phyloP scores from a whole-genome alignment of 2,888 invertebrate genomes.

The Microctonus hyperodae region DNA sequence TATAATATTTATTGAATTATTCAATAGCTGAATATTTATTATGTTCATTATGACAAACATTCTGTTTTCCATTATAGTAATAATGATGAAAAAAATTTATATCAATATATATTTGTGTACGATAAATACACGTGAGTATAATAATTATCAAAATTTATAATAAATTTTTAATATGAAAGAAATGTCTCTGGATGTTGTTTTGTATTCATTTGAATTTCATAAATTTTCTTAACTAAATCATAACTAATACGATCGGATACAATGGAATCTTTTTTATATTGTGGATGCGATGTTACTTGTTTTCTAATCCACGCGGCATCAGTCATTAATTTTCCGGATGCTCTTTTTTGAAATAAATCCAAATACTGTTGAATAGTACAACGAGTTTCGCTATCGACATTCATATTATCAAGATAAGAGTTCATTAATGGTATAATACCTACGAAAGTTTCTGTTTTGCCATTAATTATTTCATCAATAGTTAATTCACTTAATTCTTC shows the following conservation, averaged over 20 bases:
- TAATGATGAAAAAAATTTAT: background rate
- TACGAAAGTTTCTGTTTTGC: constrained; percentile 89
- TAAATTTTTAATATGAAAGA: constrained; percentile 65
- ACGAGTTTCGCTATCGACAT: constrained; percentile 96
- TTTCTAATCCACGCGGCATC: constrained; percentile 94
- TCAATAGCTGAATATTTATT: too few relatives aligned
- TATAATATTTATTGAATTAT: background rate
- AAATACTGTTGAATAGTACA: constrained; percentile 97
- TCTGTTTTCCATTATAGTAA: background rate
- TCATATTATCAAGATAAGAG: constrained; percentile 92
- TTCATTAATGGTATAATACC: constrained; percentile 94
- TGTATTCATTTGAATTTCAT: constrained; percentile 75
- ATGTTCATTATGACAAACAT: background rate
- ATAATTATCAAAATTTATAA: background rate
- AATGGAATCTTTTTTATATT: constrained; percentile 92
- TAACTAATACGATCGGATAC: constrained; percentile 89
- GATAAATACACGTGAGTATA: background rate
- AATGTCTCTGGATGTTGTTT: constrained; percentile 77
- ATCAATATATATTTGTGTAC: background rate
- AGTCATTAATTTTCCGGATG: constrained; percentile 88
- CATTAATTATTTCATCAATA: constrained; percentile 95
- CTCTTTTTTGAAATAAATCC: constrained; percentile 85
- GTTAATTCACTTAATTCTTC: constrained; percentile 80
- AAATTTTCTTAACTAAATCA: constrained; percentile 80
- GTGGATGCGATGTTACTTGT: constrained; percentile 85